Evolutionary conservation across 2,888 invertebrate species (phyloP).

Genomic region (Petrolisthes manimaculis): DNA sequence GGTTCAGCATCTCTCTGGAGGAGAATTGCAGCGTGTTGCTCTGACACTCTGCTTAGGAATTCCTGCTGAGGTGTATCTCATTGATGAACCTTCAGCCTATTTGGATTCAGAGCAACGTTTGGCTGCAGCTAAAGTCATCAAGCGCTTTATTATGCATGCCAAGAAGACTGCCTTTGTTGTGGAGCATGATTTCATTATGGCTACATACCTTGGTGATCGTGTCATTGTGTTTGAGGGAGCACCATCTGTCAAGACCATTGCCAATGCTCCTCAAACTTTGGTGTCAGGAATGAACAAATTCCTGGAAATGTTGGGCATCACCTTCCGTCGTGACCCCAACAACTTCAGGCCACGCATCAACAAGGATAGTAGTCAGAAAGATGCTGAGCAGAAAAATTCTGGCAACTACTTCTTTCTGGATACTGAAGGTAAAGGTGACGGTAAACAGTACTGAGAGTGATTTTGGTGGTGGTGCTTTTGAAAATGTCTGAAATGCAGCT

Average conservation of each 20-base stretch:
- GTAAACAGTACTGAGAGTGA: constrained; percentile 44
- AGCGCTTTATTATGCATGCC: constrained; percentile 98
- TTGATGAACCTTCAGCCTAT: constrained; percentile 99
- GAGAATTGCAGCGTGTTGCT: constrained; percentile 98
- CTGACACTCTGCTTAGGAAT: constrained; percentile 96
- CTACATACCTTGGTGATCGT: constrained; percentile 97
- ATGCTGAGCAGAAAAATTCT: constrained; percentile 95
- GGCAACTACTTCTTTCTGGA: constrained; percentile 99
- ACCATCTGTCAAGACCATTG: constrained; percentile 89
- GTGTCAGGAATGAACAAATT: constrained; percentile 98
- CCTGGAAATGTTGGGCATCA: constrained; percentile 93
- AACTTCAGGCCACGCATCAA: constrained; percentile 99
- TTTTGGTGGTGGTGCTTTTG: constrained; percentile 33
- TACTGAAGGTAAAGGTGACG: constrained; percentile 66
- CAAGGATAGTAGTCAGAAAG: constrained; percentile 96
- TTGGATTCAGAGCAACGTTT: constrained; percentile 99
- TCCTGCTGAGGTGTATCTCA: constrained; percentile 98
- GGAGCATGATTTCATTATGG: constrained; percentile 99
- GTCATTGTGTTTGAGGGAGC: constrained; percentile 98
- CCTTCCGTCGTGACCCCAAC: constrained; percentile 98
- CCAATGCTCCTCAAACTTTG: constrained; percentile 88
- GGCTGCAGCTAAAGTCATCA: constrained; percentile 98
- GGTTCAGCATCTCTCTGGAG: constrained; percentile 98
- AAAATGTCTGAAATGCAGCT: constrained; percentile 45
- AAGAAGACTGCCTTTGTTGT: constrained; percentile 99